Percentiles rank a stretch among this genome's conserved stretches.
phyloP scores from a whole-genome alignment of 2,888 invertebrate species.

The Eupithecia vulgata region DNA sequence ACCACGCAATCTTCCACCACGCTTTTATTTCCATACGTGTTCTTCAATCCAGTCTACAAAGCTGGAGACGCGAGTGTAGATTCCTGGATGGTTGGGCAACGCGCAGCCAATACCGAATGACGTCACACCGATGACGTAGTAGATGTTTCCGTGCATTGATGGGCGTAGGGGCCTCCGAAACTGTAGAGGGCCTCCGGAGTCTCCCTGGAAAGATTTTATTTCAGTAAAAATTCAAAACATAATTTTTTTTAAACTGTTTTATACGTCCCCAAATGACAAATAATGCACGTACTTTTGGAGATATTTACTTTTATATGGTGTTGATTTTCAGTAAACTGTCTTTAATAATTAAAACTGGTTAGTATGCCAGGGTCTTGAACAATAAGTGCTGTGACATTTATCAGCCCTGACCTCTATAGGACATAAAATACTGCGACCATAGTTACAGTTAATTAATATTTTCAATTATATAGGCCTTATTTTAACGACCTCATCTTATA shows the following conservation, averaged over 20 bases:
- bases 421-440: not conserved
- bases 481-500: not conserved
- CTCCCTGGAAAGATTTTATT: conserved; percentile 78
- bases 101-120: conserved; percentile 69
- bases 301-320: too few species aligned
- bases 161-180: conserved; percentile 56
- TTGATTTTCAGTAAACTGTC: too few species aligned
- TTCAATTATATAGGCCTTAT: not conserved
- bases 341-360: not conserved
- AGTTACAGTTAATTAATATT: not conserved
- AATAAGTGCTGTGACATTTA: not conserved
- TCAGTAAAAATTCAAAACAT: too few species aligned
- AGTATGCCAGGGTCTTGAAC: not conserved
- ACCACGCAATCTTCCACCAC: not conserved
- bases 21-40: conserved; percentile 59
- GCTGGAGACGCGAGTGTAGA: conserved; percentile 66
- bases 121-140: conserved; percentile 66
- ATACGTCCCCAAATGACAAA: too few species aligned
- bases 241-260: not conserved
- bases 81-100: conserved; percentile 57
- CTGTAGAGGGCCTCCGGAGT: conserved; percentile 88
- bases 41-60: conserved; percentile 70
- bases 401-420: not conserved
- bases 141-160: conserved; percentile 51
- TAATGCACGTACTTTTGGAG: too few species aligned